These are phyloP conservation scores for Drosophila mauritiana DNA, from an alignment of 1,140 invertebrate genomes.

Conservation along the genomic window DNA sequence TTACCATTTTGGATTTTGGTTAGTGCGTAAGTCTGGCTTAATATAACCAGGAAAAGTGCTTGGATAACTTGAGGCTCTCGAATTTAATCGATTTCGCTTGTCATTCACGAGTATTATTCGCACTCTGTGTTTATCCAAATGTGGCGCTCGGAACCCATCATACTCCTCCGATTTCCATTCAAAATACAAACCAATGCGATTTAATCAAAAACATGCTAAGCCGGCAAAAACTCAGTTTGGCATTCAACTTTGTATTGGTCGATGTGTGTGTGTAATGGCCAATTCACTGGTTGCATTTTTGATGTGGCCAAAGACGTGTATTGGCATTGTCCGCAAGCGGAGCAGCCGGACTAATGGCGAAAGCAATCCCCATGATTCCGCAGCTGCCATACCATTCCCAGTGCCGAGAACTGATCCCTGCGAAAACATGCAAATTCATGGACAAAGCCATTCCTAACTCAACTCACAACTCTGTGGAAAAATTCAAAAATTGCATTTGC, in stretches of 20 bases:
- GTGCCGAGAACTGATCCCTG: slow-evolving; percentile 32
- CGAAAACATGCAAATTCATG: slow-evolving; percentile 56
- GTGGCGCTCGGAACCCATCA: slow-evolving; percentile 6
- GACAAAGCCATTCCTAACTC: slow-evolving; percentile 34
- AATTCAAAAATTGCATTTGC: slow-evolving; percentile 49
- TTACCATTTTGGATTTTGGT: neutral
- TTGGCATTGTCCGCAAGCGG: slow-evolving; percentile 23
- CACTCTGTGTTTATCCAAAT: slow-evolving; percentile 15
- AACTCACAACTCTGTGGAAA: slow-evolving; percentile 43
- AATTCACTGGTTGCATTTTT: slow-evolving; percentile 42
- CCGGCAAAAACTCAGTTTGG: slow-evolving; percentile 39
- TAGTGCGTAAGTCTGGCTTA: too few relatives aligned
- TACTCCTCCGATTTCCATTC: neutral
- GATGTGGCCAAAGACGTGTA: slow-evolving; percentile 20
- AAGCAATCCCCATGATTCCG: slow-evolving; percentile 51
- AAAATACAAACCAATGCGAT: slow-evolving; percentile 29
- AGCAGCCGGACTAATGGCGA: slow-evolving; percentile 36
- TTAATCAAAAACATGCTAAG: slow-evolving; percentile 66
- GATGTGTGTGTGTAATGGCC: slow-evolving; percentile 22
- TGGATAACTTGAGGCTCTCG: neutral
- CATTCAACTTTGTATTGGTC: slow-evolving; percentile 23
- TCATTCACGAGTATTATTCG: neutral
- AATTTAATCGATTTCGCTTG: slow-evolving; percentile 11
- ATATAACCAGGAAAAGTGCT: neutral
- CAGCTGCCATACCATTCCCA: slow-evolving; percentile 17